Evolutionary conservation across 2,797 vertebrate genomes (phyloP), one percentile per base, ranked within the genome.

Genomic region (Myotis vivesi): DNA sequence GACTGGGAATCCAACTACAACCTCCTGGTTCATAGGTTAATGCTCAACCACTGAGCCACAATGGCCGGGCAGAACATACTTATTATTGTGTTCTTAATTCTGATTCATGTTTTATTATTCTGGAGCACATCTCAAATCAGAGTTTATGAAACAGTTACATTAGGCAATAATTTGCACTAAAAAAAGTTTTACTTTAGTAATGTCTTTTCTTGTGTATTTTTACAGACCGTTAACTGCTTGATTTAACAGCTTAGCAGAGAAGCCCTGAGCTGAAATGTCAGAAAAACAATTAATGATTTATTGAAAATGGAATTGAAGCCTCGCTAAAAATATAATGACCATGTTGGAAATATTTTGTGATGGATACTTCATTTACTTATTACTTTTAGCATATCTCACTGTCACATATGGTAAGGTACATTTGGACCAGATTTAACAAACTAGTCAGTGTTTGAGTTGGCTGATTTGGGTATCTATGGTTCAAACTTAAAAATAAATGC

Each of bases 1-100:
- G 59, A 62, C 28, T 30, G 28, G 59, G 59, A 62, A 30, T 62
- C 28, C 59, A 30, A 16, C 59, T 15, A 28, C 30, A 62, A 62
- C 28, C 59, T 62, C 28, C 59, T 62, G 59, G 25, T 59, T 59
- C 57, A 59, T 59, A 59, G 57, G 59, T 62, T 62, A 13, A 62
- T 0, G 28, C 59, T 62, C 13, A 62, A 30, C 59, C 28, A 30
- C 57, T 59, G 57, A 59, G 57, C 57, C 25, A 59, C 57, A 59
- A 6, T 59, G 57, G 57, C 57, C 28, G 57, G 11, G 57, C 25
- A 68, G 33, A 95, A 86, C 2, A 38, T 55, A 20, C 41, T 76
- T 72, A 57, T 53, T 80, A 85, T 81, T 85, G 10, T 66, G 30
- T 64, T 44, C 49, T 89, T 85, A 88, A 68, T 89, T 93, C 79